phyloP scores from a whole-genome alignment of 2,113 vertebrate species.

The Ochotona princeps region DNA sequence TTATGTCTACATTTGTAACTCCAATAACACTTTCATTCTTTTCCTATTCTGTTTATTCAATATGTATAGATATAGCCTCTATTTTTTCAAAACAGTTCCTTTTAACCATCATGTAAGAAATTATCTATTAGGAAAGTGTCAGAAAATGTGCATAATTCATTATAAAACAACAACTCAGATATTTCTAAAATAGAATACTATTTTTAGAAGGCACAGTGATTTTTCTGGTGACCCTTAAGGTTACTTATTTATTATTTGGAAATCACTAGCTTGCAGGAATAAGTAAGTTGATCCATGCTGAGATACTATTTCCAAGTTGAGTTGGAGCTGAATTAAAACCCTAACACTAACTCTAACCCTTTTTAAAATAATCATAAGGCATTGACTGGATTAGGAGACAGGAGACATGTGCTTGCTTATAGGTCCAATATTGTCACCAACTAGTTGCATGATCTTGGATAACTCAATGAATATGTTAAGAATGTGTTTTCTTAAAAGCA shows the following conservation, averaged over 20 bases:
- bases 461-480: constrained; percentile 31
- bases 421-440: constrained; percentile 10
- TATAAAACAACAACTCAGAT: constrained; percentile 16
- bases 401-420: constrained; percentile 12
- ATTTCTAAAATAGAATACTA: constrained; percentile 31
- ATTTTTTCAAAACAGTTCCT: constrained; percentile 23
- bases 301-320: constrained; percentile 30
- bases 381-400: constrained; percentile 6
- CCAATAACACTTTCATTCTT: background rate
- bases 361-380: too few species aligned
- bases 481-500: constrained; percentile 1
- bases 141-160: constrained; percentile 22
- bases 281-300: background rate
- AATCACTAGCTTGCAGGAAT: constrained; percentile 33
- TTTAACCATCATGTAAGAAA: constrained; percentile 17
- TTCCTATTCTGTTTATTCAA: background rate
- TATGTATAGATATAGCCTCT: background rate
- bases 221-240: constrained; percentile 7
- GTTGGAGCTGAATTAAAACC: background rate
- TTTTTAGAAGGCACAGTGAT: constrained; percentile 25
- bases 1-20: constrained; percentile 35
- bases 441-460: constrained; percentile 11
- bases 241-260: constrained; percentile 48
- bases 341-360: too few species aligned
- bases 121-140: constrained; percentile 24